Conservation (phyloP, 2,888 invertebrate genomes). For the Leistus spinibarbis region DNA sequence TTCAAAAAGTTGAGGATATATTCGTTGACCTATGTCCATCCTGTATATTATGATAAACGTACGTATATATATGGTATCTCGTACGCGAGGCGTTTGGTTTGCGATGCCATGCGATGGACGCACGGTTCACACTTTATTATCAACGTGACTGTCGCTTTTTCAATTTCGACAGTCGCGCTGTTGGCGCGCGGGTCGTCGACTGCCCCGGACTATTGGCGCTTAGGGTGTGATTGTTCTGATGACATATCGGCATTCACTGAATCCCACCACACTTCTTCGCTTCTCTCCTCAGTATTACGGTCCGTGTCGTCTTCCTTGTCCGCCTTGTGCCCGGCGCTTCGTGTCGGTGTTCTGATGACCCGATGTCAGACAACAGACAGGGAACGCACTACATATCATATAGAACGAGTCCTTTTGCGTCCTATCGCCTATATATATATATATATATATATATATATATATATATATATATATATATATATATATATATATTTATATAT, state of each 20-base stretch:
- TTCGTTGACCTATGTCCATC: too few relatives aligned
- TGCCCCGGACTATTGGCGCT: conserved; percentile 56
- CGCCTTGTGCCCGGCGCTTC: not conserved
- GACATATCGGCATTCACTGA: conserved; percentile 53
- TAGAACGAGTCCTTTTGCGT: too few relatives aligned
- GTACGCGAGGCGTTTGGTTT: conserved; percentile 47
- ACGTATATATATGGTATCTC: not conserved
- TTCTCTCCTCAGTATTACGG: conserved; percentile 14
- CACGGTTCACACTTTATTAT: conserved; percentile 56
- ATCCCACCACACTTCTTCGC: conserved; percentile 25
- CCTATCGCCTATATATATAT: not conserved
- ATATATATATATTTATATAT: not conserved
- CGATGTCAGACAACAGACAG: too few relatives aligned
- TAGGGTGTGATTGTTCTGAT: conserved; percentile 59
- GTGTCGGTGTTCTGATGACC: not conserved
- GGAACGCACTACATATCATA: too few relatives aligned
- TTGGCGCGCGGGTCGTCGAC: conserved; percentile 51
- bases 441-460: not conserved
- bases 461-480: not conserved
- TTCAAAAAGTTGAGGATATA: too few relatives aligned
- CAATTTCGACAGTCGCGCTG: conserved; percentile 49
- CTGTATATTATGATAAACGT: too few relatives aligned
- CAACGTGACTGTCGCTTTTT: conserved; percentile 58
- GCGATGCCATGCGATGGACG: conserved; percentile 53
- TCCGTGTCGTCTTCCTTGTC: not conserved